Evolutionary conservation across 2,113 vertebrate species (phyloP).

Genomic region (Canis aureus): DNA sequence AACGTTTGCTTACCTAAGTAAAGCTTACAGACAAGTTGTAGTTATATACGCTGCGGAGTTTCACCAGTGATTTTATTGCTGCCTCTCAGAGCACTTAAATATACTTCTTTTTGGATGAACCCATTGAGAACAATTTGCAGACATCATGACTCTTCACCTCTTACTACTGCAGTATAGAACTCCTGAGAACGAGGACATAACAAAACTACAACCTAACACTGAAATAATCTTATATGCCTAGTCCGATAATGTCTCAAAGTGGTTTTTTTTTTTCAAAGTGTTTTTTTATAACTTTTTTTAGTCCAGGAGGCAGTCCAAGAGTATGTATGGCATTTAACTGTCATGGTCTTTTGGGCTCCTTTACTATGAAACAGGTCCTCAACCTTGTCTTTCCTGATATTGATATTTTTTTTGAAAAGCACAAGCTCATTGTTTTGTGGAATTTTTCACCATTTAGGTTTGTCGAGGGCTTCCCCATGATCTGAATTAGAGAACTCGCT

Average conservation of each 20-base stretch:
- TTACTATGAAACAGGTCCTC: background rate
- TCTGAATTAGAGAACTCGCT: background rate
- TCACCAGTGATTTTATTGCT: background rate
- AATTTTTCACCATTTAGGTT: background rate
- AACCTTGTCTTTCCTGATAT: background rate
- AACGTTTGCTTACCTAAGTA: background rate
- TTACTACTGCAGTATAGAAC: background rate
- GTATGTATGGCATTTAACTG: background rate
- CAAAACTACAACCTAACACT: background rate
- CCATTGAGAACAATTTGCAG: background rate
- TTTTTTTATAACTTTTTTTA: background rate
- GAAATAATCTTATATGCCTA: background rate
- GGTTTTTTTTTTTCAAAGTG: background rate
- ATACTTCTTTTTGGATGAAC: background rate
- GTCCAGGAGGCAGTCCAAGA: background rate
- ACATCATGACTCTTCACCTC: background rate
- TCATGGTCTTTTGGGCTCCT: background rate
- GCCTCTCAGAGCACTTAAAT: constrained; percentile 14
- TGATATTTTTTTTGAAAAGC: constrained; percentile 13
- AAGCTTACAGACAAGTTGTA: background rate
- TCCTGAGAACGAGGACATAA: constrained; percentile 35
- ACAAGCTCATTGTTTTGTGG: background rate
- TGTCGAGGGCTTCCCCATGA: background rate
- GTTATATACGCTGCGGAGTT: background rate
- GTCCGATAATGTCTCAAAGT: background rate